Base-by-base conservation (phyloP, 2,888 invertebrate genomes). In the Thymelicus acteon region DNA sequence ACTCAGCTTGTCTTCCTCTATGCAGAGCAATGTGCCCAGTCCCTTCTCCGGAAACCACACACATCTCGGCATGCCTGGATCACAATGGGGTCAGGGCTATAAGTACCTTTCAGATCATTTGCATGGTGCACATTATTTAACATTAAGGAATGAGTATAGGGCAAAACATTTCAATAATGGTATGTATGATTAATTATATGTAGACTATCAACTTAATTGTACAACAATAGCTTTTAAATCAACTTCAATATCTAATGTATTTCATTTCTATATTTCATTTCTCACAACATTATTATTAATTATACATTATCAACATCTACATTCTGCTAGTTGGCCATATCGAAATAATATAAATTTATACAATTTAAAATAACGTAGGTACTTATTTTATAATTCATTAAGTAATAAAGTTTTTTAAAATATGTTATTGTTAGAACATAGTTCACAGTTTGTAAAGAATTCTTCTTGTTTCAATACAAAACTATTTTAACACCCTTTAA, bases 11-110 rank as follows among this genome's bases (percentile, higher is more conserved):
- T 95, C 95, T 73, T 95, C 96, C 2, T 95, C 95, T 0, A 97
- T 97, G 96, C 97, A 97, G 82, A 96, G 95, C 72, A 96, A 96
- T 86, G 97, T 97, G 0, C 97, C 97, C 0, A 94, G 95, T 72
- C 97, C 96, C 0, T 96, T 95, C 75, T 94, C 94, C 74, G 95
- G 95, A 0, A 93, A 94, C 74, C 89, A 94, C 74, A 95, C 95
- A n/a, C 96, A 96, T 79, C 88, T 96, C n/a, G 95, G 95, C 77
- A 96, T 96, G 96, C 96, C 96, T 0, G 96, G 96, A 1, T 96
- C 96, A 0, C 95, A 96, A 74, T 96, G 95, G 95, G 95, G 95
- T 6, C 95, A 95, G 82, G 95, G 95, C 67, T 93, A 94, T 65
- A 97, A 96, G 85, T 96, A 96, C 80, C 91, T 96, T 69, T 95